A percentile compares a stretch with the other conserved stretches of the same genome.
Evolutionary conservation across 2,888 invertebrate species (phyloP).

Genomic region (Troides aeacus): DNA sequence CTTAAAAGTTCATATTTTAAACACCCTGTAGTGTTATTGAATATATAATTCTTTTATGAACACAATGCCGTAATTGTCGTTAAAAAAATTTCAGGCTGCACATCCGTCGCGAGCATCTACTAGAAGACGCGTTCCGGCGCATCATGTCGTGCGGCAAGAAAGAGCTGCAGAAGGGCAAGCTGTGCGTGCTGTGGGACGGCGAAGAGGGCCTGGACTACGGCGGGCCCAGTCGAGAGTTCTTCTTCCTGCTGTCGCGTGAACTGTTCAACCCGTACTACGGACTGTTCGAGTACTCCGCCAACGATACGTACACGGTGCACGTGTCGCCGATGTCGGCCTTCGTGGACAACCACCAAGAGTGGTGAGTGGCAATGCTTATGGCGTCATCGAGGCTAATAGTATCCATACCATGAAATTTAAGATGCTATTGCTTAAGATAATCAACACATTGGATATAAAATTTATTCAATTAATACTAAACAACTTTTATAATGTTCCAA

Average conservation of each 20-base stretch:
- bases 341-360: conserved; percentile 97
- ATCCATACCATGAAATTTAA: no score
- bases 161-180: conserved; percentile 95
- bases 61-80: neutral
- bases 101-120: conserved; percentile 93
- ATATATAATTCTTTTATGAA: neutral
- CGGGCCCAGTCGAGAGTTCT: conserved; percentile 98
- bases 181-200: conserved; percentile 96
- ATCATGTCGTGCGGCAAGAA: conserved; percentile 98
- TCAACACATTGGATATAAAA: no score
- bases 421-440: no score
- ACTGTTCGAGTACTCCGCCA: conserved; percentile 98
- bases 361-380: conserved; percentile 78
- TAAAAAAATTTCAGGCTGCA: conserved; percentile 84
- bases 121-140: conserved; percentile 97
- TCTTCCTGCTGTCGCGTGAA: conserved; percentile 97
- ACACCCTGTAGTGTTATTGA: no score
- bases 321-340: conserved; percentile 97
- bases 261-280: conserved; percentile 99
- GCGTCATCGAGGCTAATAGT: no score
- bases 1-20: no score
- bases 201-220: conserved; percentile 99
- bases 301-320: conserved; percentile 98
- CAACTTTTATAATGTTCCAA: no score
- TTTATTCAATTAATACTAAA: no score